Percentiles rank a stretch among this genome's conserved stretches.
Evolutionary conservation across 2,888 invertebrate genomes (phyloP).

Genomic region (Fragum whitleyi): DNA sequence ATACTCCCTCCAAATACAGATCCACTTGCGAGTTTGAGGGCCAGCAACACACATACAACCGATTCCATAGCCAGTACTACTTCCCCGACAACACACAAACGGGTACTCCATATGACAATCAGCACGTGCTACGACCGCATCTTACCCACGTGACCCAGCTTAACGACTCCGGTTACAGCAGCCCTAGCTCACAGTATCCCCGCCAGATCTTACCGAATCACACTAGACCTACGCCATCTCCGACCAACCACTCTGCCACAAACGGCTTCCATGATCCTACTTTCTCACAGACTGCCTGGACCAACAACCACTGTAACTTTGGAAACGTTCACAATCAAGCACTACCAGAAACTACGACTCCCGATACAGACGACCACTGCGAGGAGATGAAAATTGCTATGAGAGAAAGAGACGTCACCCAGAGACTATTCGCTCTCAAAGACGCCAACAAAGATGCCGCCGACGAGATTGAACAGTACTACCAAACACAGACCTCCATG

Average conservation of each 20-base stretch:
- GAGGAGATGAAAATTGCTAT: constrained; percentile 63
- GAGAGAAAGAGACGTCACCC: constrained; percentile 55
- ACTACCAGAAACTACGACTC: background rate
- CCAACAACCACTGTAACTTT: background rate
- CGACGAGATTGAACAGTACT: constrained; percentile 50
- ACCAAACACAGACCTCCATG: constrained; percentile 59
- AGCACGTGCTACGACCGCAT: background rate
- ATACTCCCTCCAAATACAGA: background rate
- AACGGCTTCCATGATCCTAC: background rate
- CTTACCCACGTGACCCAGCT: constrained; percentile 10
- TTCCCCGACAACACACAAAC: background rate
- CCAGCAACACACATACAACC: background rate
- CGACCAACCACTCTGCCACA: background rate
- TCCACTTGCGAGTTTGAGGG: background rate
- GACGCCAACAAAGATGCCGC: constrained; percentile 35
- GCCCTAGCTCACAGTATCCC: constrained; percentile 21
- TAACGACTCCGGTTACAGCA: constrained; percentile 64
- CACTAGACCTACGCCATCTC: background rate
- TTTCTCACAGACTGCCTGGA: background rate
- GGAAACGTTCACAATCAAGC: background rate
- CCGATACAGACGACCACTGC: background rate
- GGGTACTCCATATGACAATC: background rate
- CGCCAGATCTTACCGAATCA: background rate
- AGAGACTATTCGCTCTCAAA: constrained; percentile 43
- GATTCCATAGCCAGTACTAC: background rate